A percentile compares a stretch with the other conserved stretches of the same genome.
Evolutionary conservation across 2,797 vertebrate species (phyloP).

Genomic region (Chloroceryle amazona): DNA sequence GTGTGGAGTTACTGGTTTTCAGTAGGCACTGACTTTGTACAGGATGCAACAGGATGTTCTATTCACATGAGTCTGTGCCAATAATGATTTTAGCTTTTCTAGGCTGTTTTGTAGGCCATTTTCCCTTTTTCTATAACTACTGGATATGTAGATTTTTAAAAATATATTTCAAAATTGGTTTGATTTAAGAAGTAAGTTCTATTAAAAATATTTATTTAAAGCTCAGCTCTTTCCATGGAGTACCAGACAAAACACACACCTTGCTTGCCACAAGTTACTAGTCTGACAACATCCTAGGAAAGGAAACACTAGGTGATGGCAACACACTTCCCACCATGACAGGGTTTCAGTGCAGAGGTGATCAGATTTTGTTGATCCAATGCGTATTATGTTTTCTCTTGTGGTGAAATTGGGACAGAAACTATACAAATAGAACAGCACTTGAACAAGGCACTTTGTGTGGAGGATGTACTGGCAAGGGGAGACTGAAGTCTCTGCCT

Average conservation of each 20-base stretch:
- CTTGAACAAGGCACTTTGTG: not conserved
- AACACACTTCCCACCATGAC: rapidly evolving
- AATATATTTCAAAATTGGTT: not conserved
- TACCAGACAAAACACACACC: not conserved
- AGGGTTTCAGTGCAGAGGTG: not conserved
- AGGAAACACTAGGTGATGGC: not conserved
- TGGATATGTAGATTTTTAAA: not conserved
- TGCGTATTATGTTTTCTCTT: not conserved
- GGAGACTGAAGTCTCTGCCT: not conserved
- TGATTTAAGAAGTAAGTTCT: not conserved
- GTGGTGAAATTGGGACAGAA: not conserved
- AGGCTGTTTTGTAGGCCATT: not conserved
- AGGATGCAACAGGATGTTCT: not conserved
- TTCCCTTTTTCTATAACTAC: not conserved
- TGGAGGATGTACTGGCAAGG: not conserved
- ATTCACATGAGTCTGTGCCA: not conserved
- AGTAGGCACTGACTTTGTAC: not conserved
- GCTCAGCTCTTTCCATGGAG: not conserved
- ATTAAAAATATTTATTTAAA: not conserved
- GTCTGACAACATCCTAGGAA: not conserved
- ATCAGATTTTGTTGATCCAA: not conserved
- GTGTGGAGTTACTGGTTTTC: not conserved
- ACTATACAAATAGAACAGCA: rapidly evolving
- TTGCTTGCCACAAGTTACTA: not conserved
- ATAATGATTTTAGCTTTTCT: not conserved